These are phyloP conservation scores for Saccopteryx bilineata DNA, from an alignment of 2,113 vertebrate species.

Conservation along the genomic window DNA sequence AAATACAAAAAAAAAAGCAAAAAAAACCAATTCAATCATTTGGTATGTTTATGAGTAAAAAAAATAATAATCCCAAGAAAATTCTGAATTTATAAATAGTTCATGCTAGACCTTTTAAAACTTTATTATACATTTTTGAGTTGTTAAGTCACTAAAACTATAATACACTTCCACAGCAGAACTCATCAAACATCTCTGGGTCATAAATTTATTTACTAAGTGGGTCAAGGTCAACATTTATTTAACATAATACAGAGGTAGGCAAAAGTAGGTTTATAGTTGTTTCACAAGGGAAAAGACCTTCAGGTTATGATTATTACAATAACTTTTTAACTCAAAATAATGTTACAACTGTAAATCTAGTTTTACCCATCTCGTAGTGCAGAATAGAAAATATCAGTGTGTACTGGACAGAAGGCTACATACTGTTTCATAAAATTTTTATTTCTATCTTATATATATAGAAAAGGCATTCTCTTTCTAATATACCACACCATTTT, in stretches of 20 bases:
- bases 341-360: neutral
- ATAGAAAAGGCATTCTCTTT: conserved; percentile 18
- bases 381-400: conserved; percentile 10
- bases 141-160: conserved; percentile 19
- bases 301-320: neutral
- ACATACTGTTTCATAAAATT: neutral
- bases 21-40: neutral
- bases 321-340: neutral
- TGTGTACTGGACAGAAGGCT: neutral
- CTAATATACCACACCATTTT: neutral
- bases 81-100: neutral
- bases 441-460: conserved; percentile 25
- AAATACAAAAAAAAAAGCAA: no score
- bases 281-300: neutral
- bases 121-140: conserved; percentile 22
- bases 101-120: neutral
- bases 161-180: neutral
- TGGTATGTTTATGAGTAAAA: conserved; percentile 29
- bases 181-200: neutral
- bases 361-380: neutral
- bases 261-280: neutral
- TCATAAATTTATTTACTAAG: conserved; percentile 47
- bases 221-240: conserved; percentile 21
- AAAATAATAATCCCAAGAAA: neutral
- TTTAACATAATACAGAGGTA: neutral